Base-by-base conservation (phyloP, 2,113 vertebrate species). In the Vanacampus margaritifer region DNA sequence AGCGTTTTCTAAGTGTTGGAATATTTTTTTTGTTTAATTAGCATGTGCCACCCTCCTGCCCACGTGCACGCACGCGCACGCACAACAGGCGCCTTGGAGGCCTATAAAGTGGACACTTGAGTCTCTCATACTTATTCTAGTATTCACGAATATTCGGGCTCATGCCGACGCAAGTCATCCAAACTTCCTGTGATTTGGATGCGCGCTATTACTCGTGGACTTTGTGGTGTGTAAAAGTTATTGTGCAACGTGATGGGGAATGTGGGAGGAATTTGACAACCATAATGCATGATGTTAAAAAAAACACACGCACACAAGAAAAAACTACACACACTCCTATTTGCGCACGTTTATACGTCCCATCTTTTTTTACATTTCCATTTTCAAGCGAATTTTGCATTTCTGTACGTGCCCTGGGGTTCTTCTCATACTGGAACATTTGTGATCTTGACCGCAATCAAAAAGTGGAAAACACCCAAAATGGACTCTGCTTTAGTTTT, bases 401-500 rank as follows among this genome's bases (percentile, higher is more conserved):
- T 17, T 57, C 17, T 6, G 43, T 45, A 17, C 26, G 3, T 17
- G 24, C 24, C 51, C 13, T 46, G 41, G 41, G 67, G 28, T 68
- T 67, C 9, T 28, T 37, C 17, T 11, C 12, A 46, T 70, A 23
- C 67, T 76, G 51, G 46, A 77, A 71, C 58, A 39, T 73, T 79
- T 82, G 36, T 68, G 43, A 75, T 80, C 26, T 35, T 83, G 74
- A 88, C 67, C 69, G 67, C 67, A 74, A 78, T 21, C 32, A 72
- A 61, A 65, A 41, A 10, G 11, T 50, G 65, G 37, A 53, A 75
- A 75, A 64, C 48, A 36, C 7, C 54, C 71, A 69, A 76, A 56
- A 71, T 70, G 71, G 70, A 74, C 72, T 64, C 66, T 71, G 67
- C 74, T 84, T 68, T 78, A 66, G 75, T 84, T 82, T 77, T 75